These are phyloP conservation scores for Oncorhynchus masou DNA, from an alignment of 2,113 vertebrate genomes.

Conservation along the genomic window DNA sequence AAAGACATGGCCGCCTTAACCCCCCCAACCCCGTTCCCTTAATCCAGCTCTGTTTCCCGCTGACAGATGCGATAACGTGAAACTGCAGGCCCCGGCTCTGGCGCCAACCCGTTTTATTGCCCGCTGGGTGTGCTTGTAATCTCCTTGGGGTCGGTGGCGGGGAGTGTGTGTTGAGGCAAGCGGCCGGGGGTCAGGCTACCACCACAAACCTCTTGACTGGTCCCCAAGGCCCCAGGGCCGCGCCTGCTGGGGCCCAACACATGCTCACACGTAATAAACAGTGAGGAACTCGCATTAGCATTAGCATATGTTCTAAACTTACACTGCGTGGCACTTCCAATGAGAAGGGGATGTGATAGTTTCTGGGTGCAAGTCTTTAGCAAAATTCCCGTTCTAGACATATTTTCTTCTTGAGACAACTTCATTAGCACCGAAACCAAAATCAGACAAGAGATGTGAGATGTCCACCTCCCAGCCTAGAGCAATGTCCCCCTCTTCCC, in stretches of 20 bases:
- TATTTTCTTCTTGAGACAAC: too few relatives aligned
- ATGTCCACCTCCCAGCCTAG: too few relatives aligned
- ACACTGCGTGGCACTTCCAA: too few relatives aligned
- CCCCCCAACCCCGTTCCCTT: slow-evolving; percentile 31
- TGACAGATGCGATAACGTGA: slow-evolving; percentile 56
- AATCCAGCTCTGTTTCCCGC: slow-evolving; percentile 39
- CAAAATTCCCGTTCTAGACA: too few relatives aligned
- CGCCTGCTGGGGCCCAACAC: slow-evolving; percentile 24
- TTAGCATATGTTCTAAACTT: background rate
- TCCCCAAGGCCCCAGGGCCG: too few relatives aligned
- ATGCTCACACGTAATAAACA: slow-evolving; percentile 6
- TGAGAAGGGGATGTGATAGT: too few relatives aligned
- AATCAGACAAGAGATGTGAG: background rate
- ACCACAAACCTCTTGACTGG: too few relatives aligned
- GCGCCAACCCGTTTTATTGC: slow-evolving; percentile 53
- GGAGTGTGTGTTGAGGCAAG: background rate
- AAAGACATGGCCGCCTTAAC: slow-evolving; percentile 27
- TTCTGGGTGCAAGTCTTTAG: too few relatives aligned
- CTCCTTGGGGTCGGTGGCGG: slow-evolving; percentile 17
- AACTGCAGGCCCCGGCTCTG: slow-evolving; percentile 16
- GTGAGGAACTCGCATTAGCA: slow-evolving; percentile 21
- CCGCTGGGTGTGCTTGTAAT: slow-evolving; percentile 31
- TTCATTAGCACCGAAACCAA: background rate
- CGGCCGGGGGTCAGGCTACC: background rate
- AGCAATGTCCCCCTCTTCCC: background rate